These are phyloP conservation scores for Polypedilum pembai DNA, from an alignment of 1,140 invertebrate species.

Conservation along the genomic window DNA sequence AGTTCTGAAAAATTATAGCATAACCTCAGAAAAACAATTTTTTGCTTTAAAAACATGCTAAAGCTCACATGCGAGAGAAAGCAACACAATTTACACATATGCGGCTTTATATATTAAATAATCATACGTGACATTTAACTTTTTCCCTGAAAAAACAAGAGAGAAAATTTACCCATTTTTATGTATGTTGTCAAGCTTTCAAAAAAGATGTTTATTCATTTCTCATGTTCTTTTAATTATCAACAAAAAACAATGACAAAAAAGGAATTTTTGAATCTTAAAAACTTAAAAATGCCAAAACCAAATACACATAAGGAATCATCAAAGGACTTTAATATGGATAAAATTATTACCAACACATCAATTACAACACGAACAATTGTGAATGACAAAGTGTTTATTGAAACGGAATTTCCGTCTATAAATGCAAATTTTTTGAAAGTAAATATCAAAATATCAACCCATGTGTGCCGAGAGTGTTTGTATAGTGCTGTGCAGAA, in stretches of 20 bases:
- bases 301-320: background rate
- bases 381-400: background rate
- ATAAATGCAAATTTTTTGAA: background rate
- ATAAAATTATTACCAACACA: background rate
- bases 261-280: background rate
- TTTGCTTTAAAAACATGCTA: too few relatives aligned
- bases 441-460: background rate
- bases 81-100: background rate
- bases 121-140: background rate
- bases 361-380: constrained; percentile 11
- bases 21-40: too few relatives aligned
- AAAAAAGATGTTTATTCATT: background rate
- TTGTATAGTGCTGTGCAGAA: too few relatives aligned
- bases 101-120: constrained; percentile 5
- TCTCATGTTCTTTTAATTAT: background rate
- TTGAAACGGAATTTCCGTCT: background rate
- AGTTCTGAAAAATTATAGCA: too few relatives aligned
- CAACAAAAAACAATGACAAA: too few relatives aligned
- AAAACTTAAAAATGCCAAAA: background rate
- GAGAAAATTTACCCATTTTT: too few relatives aligned
- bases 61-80: too few relatives aligned
- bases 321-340: background rate
- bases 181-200: too few relatives aligned
- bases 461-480: too few relatives aligned
- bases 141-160: background rate